Percentiles rank a stretch among this genome's conserved stretches.
phyloP scores from a whole-genome alignment of 2,797 vertebrate genomes.

The Gallinago nigripennis region DNA sequence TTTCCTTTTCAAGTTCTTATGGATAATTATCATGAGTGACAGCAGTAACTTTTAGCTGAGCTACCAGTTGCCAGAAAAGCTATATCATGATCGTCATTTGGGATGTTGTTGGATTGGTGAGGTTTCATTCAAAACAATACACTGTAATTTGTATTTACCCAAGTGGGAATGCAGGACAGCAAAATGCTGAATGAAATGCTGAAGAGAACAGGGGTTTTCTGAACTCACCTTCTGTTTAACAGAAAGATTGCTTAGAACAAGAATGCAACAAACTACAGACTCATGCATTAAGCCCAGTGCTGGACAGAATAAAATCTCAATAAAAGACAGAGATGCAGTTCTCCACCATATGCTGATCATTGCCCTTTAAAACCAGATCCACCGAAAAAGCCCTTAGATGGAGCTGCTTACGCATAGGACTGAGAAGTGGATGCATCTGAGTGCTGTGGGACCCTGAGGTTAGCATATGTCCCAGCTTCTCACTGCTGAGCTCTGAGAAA shows the following conservation, averaged over 20 bases:
- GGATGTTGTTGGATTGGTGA: background rate
- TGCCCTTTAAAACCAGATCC: background rate
- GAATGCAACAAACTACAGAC: background rate
- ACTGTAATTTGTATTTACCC: background rate
- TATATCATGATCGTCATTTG: background rate
- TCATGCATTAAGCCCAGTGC: background rate
- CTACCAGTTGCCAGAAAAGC: background rate
- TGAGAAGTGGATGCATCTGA: background rate
- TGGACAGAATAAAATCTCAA: background rate
- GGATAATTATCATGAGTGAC: slow-evolving; percentile 11
- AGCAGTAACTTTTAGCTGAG: background rate
- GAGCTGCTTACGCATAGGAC: rapidly evolving
- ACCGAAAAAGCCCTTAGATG: background rate
- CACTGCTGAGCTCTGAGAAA: background rate
- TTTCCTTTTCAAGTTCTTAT: background rate
- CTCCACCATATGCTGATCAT: rapidly evolving
- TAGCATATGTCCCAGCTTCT: background rate
- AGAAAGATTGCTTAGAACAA: background rate
- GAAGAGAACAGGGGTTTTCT: background rate
- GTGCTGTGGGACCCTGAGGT: background rate
- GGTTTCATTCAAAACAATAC: background rate
- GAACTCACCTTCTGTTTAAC: background rate
- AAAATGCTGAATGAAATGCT: background rate
- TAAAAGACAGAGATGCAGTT: background rate
- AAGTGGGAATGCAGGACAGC: background rate